These are phyloP conservation scores for Elegia similella DNA, from an alignment of 2,888 invertebrate species.

Conservation along the genomic window DNA sequence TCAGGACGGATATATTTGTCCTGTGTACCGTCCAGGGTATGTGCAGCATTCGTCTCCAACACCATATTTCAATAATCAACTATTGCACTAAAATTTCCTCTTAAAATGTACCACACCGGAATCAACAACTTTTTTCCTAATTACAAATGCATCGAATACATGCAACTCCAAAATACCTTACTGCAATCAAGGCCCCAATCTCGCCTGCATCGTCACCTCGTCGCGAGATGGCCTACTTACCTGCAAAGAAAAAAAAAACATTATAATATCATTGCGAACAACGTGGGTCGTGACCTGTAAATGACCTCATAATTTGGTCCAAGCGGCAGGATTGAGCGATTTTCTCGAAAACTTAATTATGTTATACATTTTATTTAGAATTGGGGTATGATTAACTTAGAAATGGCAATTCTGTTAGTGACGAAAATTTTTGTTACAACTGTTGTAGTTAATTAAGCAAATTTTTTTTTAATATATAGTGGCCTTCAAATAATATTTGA, in stretches of 20 bases:
- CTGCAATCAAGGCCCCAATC: slow-evolving; percentile 3
- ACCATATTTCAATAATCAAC: too few species aligned
- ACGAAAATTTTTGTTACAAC: too few species aligned
- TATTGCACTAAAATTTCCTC: background rate
- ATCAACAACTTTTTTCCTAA: background rate
- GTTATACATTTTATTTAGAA: background rate
- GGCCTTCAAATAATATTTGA: too few species aligned
- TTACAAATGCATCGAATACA: background rate
- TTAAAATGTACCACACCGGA: background rate
- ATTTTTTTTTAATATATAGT: too few species aligned
- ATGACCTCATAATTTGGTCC: slow-evolving; percentile 47
- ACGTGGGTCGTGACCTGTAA: slow-evolving; percentile 63
- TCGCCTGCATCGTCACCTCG: slow-evolving; percentile 2
- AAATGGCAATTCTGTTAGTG: too few species aligned
- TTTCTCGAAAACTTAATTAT: background rate
- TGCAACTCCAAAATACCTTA: slow-evolving; percentile 9
- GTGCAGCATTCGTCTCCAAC: too few species aligned
- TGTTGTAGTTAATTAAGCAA: too few species aligned
- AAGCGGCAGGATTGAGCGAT: slow-evolving; percentile 32
- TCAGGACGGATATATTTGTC: too few species aligned
- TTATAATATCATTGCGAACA: slow-evolving; percentile 71
- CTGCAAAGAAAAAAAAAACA: slow-evolving; percentile 67
- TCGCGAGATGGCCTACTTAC: slow-evolving; percentile 61
- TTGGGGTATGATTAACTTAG: too few species aligned
- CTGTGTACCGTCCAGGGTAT: too few species aligned